Conservation (phyloP, 2,797 vertebrate species). For the Saxicola maurus region DNA sequence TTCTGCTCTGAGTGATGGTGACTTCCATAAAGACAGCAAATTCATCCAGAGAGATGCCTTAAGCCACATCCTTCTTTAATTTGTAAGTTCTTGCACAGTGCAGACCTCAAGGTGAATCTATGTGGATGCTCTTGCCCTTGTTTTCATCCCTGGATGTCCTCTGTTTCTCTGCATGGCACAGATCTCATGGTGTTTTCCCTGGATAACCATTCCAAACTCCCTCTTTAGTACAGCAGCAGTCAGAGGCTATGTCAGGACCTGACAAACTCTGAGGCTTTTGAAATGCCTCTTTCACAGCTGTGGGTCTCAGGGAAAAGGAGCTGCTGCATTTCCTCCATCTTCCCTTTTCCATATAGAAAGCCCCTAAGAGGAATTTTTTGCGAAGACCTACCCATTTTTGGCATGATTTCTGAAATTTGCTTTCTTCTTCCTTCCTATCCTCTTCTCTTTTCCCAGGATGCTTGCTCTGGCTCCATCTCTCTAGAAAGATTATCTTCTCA, state of each 20-base stretch:
- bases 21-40: slow-evolving; percentile 15
- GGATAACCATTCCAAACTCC: not conserved
- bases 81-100: rapidly evolving
- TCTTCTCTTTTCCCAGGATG: not conserved
- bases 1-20: slow-evolving; percentile 18
- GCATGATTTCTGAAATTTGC: not conserved
- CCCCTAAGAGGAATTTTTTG: not conserved
- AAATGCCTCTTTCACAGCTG: not conserved
- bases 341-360: not conserved
- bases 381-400: not conserved
- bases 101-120: not conserved
- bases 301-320: not conserved
- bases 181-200: rapidly evolving
- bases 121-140: not conserved
- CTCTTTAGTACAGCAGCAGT: not conserved
- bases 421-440: not conserved
- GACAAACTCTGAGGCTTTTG: not conserved
- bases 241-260: not conserved
- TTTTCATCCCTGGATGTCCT: not conserved
- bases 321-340: not conserved
- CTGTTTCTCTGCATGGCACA: not conserved
- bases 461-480: not conserved
- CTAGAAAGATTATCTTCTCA: not conserved
- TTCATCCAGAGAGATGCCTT: not conserved
- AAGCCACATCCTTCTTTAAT: slow-evolving; percentile 18